Percentiles rank a stretch among this genome's conserved stretches.
Evolutionary conservation across 2,113 vertebrate genomes (phyloP).

Genomic region (Aleadryas rufinucha): DNA sequence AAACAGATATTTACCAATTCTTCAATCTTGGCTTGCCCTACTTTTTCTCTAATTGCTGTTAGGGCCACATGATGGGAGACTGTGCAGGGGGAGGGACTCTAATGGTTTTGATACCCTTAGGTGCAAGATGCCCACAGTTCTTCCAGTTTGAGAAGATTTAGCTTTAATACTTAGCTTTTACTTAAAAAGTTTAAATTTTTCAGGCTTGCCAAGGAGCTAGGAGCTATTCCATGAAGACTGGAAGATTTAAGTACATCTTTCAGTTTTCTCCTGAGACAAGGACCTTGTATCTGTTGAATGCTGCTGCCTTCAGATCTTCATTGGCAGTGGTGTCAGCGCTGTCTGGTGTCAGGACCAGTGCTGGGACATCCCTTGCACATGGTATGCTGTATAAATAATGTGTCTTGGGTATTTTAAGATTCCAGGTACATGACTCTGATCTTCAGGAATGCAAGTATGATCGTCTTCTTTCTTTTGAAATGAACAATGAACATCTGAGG

Average conservation of each 20-base stretch:
- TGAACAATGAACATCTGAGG: not conserved
- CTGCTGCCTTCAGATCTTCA: not conserved
- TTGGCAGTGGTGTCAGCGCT: not conserved
- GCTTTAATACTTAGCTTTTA: not conserved
- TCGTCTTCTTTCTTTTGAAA: not conserved
- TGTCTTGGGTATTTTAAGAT: not conserved
- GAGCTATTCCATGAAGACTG: not conserved
- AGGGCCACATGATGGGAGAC: not conserved
- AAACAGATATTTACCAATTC: not conserved
- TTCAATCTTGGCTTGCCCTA: not conserved
- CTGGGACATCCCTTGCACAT: not conserved
- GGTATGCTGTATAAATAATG: not conserved
- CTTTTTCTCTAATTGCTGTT: not conserved
- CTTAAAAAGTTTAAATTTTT: not conserved
- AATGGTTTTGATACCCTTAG: not conserved
- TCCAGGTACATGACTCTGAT: not conserved
- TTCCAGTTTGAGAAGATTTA: not conserved
- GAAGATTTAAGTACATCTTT: not conserved
- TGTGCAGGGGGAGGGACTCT: not conserved
- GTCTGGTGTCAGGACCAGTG: not conserved
- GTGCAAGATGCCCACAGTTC: not conserved
- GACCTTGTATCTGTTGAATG: not conserved
- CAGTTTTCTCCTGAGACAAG: not conserved
- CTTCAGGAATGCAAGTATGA: not conserved
- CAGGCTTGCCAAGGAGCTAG: not conserved